phyloP scores from a whole-genome alignment of 2,888 invertebrate genomes.

The Hyposoter dolosus region DNA sequence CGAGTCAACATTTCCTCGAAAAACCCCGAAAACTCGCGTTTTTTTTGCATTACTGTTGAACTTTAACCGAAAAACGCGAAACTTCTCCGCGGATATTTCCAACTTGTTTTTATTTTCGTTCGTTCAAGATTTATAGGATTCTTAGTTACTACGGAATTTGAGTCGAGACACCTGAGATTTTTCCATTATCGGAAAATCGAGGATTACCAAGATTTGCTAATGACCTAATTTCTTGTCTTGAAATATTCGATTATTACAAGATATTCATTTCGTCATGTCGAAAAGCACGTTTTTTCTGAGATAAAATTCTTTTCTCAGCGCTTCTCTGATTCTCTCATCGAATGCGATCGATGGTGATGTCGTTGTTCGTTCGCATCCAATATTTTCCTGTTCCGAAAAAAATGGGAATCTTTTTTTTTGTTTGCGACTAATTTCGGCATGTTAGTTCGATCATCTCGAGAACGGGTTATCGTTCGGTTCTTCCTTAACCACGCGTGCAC shows the following conservation, averaged over 20 bases:
- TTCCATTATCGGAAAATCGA: neutral
- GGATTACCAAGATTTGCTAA: neutral
- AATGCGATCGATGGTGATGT: constrained; percentile 13
- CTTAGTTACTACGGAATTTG: neutral
- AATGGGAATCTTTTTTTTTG: neutral
- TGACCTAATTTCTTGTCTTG: neutral
- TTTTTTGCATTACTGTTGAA: constrained; percentile 2
- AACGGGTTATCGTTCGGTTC: constrained; percentile 50
- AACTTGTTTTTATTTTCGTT: neutral
- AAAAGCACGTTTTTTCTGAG: neutral
- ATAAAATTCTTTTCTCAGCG: constrained; percentile 2
- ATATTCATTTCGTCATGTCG: constrained; percentile 1
- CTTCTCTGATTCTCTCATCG: neutral
- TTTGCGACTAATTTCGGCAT: neutral
- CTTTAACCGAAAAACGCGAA: neutral
- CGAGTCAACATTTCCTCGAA: neutral
- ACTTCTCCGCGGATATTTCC: neutral
- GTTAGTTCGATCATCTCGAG: constrained; percentile 35
- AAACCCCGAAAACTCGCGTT: neutral
- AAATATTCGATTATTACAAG: neutral
- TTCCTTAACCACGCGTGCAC: constrained; percentile 43
- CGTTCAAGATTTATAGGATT: neutral
- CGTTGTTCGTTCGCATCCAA: neutral
- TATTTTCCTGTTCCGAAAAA: constrained; percentile 7
- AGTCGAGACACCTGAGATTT: neutral